Base-by-base conservation (phyloP, 2,888 invertebrate genomes). In the Erpobdella octoculata region DNA sequence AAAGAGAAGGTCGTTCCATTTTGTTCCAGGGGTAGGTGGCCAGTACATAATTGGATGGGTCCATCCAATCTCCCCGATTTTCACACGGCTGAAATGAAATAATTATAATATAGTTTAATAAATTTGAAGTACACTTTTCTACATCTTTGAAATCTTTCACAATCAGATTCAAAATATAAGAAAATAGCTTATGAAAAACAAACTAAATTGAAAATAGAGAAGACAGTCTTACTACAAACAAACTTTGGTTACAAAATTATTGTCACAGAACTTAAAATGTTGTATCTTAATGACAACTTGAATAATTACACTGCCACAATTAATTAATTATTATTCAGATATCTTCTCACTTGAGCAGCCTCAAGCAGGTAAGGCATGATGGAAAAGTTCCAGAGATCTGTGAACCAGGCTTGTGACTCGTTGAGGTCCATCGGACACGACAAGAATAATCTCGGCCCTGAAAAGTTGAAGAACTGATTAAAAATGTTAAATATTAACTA, bases 361-460 rank as follows among this genome's bases (percentile, higher is more conserved):
- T 95, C 94, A 71, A 93, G 88, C 75, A 97, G 87, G 85, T 97
- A 96, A 25, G 96, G 96, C 48, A 95, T 91, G 75, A 98, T 88
- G 77, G 94, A 93, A 84, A 94, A 94, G 86, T 98, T 97, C 97
- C 97, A 98, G 70, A 97, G 88, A 83, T 94, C 93, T 1, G 94
- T 93, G 83, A 98, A 98, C 97, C 97, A 98, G 21, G 93, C 92
- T 85, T 92, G 87, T 9, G 88, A 87, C 64, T 86, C 86, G 15
- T 82, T 90, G 78, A 80, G 89, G 87, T 88, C 88, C 84, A 87
- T 87, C 0, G 89, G 89, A 79, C 89, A 89, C 0, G 87, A 86
- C 70, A 89, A 83, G 81, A 89, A 89, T 71, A 88, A 84, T 65
- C 88, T 82, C 1, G 89, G 89, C 58, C 89, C 96, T 87, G 38